Percentiles rank a stretch among this genome's conserved stretches.
Evolutionary conservation across 2,888 invertebrate genomes (phyloP).

Genomic region (Caenorhabditis plicata): DNA sequence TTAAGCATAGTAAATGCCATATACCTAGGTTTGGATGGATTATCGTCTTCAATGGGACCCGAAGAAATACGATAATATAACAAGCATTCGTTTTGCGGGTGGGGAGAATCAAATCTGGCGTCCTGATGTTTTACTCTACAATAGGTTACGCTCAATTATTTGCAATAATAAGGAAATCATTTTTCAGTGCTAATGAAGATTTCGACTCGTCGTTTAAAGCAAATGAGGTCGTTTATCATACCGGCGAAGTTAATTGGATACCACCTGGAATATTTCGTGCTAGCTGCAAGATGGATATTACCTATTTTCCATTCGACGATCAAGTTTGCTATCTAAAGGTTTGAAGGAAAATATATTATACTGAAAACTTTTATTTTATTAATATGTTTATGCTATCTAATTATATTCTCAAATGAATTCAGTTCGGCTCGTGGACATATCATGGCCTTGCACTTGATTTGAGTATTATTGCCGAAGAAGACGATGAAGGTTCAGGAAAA

Average conservation of each 20-base stretch:
- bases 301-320: slow-evolving; percentile 57
- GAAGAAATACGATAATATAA: slow-evolving; percentile 51
- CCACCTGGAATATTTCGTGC: slow-evolving; percentile 53
- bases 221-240: slow-evolving; percentile 56
- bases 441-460: slow-evolving; percentile 86
- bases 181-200: slow-evolving; percentile 52
- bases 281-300: slow-evolving; percentile 55
- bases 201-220: slow-evolving; percentile 57
- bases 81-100: slow-evolving; percentile 49
- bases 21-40: slow-evolving; percentile 47
- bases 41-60: slow-evolving; percentile 56
- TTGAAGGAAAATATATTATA: no score
- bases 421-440: slow-evolving; percentile 99
- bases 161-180: background rate
- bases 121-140: slow-evolving; percentile 56
- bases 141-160: slow-evolving; percentile 32
- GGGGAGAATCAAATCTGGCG: slow-evolving; percentile 55
- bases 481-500: slow-evolving; percentile 21
- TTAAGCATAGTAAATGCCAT: no score
- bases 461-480: slow-evolving; percentile 51
- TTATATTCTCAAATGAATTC: no score
- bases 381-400: no score
- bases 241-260: slow-evolving; percentile 57
- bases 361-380: no score
- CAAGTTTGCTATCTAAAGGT: slow-evolving; percentile 55